These are phyloP conservation scores for Microplitis demolitor DNA, from an alignment of 1,140 invertebrate species.

Conservation along the genomic window DNA sequence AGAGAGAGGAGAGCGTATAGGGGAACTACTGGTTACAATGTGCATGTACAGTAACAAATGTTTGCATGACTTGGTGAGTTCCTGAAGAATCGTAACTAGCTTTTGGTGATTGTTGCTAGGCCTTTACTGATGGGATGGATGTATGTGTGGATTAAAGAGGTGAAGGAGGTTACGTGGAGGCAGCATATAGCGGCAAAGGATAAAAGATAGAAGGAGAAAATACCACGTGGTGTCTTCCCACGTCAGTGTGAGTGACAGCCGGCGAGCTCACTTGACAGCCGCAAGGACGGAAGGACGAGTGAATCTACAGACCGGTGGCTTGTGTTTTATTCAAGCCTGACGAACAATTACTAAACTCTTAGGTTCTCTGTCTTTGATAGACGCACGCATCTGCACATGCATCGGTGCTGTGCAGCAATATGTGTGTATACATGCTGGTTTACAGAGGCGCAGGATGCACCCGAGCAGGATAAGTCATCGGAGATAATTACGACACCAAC, in stretches of 20 bases:
- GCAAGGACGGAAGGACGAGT: conserved; percentile 45
- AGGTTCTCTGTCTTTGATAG: conserved; percentile 19
- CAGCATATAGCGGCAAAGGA: conserved; percentile 49
- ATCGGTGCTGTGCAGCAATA: neutral
- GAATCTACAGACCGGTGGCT: conserved; percentile 53
- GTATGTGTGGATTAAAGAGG: neutral
- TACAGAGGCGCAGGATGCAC: conserved; percentile 18
- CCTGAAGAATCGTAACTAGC: conserved; percentile 60
- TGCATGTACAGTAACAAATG: conserved; percentile 13
- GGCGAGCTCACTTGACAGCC: conserved; percentile 49
- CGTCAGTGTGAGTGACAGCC: conserved; percentile 58
- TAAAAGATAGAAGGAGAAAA: conserved; percentile 37
- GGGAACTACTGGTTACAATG: neutral
- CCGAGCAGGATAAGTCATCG: conserved; percentile 45
- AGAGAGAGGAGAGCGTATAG: too few relatives aligned
- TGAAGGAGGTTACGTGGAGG: conserved; percentile 41
- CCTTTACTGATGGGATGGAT: neutral
- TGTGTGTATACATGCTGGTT: conserved; percentile 14
- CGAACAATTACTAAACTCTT: conserved; percentile 56
- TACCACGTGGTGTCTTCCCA: conserved; percentile 59
- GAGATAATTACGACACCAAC: conserved; percentile 50
- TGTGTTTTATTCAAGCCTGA: conserved; percentile 61
- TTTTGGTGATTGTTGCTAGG: conserved; percentile 45
- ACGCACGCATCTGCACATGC: conserved; percentile 5
- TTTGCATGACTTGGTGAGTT: conserved; percentile 58